Percentiles rank a stretch among this genome's conserved stretches.
These are phyloP conservation scores for Euphydryas editha DNA, from an alignment of 2,888 invertebrate genomes.

Conservation along the genomic window DNA sequence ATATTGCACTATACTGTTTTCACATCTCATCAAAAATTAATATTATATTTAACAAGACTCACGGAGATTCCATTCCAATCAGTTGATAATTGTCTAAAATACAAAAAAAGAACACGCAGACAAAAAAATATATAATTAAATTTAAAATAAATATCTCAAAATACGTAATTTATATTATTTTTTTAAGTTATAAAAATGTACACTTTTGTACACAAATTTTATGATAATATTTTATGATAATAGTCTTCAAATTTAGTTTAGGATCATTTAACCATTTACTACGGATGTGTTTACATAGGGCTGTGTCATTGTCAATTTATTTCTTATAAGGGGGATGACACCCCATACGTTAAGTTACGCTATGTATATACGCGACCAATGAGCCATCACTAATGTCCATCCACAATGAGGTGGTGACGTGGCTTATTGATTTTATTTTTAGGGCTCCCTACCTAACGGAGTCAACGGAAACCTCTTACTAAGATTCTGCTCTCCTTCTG, in stretches of 20 bases:
- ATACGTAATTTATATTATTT: no score
- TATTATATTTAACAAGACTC: no score
- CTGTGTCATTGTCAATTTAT: constrained; percentile 42
- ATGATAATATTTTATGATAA: background rate
- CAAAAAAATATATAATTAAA: no score
- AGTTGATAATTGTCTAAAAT: no score
- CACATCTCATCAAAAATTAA: no score
- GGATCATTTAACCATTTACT: background rate
- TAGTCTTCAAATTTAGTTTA: background rate
- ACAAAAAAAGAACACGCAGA: no score
- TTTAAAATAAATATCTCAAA: no score
- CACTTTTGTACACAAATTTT: background rate
- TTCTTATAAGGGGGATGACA: constrained; percentile 29
- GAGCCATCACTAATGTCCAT: constrained; percentile 67
- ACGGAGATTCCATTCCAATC: no score
- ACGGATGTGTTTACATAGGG: background rate
- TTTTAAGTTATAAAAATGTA: no score
- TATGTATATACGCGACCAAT: constrained; percentile 54
- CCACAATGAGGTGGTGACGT: constrained; percentile 49
- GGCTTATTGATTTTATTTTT: constrained; percentile 32
- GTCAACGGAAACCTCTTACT: no score
- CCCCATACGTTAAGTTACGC: constrained; percentile 22
- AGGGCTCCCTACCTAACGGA: background rate
- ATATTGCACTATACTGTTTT: no score
- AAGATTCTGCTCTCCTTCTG: no score